These are phyloP conservation scores for Agraylea sexmaculata DNA, from an alignment of 1,140 invertebrate species.

Conservation along the genomic window DNA sequence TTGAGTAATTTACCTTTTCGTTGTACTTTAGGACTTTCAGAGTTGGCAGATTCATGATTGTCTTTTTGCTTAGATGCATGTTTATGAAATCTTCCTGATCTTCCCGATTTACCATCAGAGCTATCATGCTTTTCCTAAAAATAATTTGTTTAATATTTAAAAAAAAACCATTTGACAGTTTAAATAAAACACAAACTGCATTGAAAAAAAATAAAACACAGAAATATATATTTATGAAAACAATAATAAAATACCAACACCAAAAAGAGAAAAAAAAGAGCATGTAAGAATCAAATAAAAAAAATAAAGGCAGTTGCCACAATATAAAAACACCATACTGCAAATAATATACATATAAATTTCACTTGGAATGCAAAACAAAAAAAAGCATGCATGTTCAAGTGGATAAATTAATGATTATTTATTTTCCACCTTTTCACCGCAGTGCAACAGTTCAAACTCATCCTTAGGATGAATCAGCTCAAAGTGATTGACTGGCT, in stretches of 20 bases:
- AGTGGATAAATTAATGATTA: constrained; percentile 10
- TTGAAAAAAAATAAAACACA: too few species aligned
- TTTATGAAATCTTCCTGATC: constrained; percentile 24
- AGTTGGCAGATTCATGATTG: constrained; percentile 23
- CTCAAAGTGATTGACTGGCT: constrained; percentile 59
- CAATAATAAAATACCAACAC: too few species aligned
- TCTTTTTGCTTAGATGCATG: constrained; percentile 20
- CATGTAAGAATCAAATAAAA: too few species aligned
- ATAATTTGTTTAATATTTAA: too few species aligned
- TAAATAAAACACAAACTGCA: too few species aligned
- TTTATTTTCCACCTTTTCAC: constrained; percentile 41
- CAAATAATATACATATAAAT: too few species aligned
- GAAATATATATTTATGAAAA: too few species aligned
- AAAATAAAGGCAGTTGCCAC: too few species aligned
- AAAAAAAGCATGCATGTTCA: not conserved
- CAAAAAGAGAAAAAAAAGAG: too few species aligned
- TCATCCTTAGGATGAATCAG: constrained; percentile 69
- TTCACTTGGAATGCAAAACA: not conserved
- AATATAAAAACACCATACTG: too few species aligned
- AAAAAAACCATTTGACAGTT: too few species aligned
- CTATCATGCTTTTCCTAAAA: too few species aligned
- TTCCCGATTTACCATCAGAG: constrained; percentile 1
- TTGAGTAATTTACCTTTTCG: constrained; percentile 31
- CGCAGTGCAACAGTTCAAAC: constrained; percentile 48
- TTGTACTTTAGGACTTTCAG: constrained; percentile 32